Evolutionary conservation across 2,797 vertebrate genomes (phyloP).

Genomic region (Taeniopygia guttata): DNA sequence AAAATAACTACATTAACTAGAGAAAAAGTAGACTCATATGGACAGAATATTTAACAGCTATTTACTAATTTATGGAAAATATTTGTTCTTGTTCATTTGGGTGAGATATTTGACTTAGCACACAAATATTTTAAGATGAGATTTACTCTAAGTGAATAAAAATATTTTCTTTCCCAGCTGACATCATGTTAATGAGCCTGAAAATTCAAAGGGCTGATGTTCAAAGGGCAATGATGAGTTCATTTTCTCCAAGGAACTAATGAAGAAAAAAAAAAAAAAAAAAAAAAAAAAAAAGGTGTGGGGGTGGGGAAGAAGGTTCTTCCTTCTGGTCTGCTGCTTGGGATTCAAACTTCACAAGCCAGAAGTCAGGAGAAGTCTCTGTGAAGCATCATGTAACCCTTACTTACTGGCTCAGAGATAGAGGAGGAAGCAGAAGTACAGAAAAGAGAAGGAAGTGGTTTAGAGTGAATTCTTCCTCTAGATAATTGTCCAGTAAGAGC

Average conservation of each 20-base stretch:
- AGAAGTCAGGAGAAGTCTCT: not conserved
- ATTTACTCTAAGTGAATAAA: not conserved
- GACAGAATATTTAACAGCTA: not conserved
- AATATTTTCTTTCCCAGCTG: conserved; percentile 13
- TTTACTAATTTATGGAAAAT: not conserved
- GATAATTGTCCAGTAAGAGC: not conserved
- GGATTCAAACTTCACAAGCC: not conserved
- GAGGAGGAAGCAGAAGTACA: not conserved
- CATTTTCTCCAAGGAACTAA: conserved; percentile 15
- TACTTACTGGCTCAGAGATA: not conserved
- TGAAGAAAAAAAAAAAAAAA: not conserved
- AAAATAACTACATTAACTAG: not conserved
- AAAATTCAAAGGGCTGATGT: conserved; percentile 13
- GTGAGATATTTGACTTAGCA: not conserved
- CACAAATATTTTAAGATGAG: not conserved
- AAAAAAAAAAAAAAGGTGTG: not conserved
- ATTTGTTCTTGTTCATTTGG: not conserved
- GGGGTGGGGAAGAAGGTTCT: not conserved
- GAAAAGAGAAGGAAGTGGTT: not conserved
- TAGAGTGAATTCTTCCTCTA: not conserved
- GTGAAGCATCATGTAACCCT: not conserved
- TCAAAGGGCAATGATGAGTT: not conserved
- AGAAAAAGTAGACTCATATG: not conserved
- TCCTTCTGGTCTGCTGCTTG: not conserved
- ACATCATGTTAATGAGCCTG: not conserved